These are phyloP conservation scores for Steromphala cineraria DNA, from an alignment of 2,888 invertebrate species.

Conservation along the genomic window DNA sequence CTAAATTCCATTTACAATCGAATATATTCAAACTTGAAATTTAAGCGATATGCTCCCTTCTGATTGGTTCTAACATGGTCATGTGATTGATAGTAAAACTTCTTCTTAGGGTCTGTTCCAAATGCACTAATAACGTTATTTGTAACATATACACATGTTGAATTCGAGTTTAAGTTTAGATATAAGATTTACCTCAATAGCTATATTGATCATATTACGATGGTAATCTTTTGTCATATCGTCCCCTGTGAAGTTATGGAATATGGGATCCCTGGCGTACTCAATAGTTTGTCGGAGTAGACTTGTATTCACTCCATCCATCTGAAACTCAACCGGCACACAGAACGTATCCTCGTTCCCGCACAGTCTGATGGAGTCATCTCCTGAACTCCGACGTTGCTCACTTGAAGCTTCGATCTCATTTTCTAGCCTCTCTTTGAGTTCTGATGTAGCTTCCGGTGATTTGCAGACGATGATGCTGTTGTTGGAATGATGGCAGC, in stretches of 20 bases:
- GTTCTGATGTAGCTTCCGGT: background rate
- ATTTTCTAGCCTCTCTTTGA: background rate
- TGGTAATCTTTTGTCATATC: background rate
- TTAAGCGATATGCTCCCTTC: no score
- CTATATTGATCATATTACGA: no score
- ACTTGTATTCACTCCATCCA: background rate
- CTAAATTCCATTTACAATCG: no score
- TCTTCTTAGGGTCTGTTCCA: no score
- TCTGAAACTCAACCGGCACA: background rate
- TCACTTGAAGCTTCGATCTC: background rate
- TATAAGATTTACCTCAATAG: no score
- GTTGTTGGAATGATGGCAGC: background rate
- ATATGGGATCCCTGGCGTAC: background rate
- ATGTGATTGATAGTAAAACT: no score
- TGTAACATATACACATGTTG: no score
- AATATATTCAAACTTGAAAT: no score
- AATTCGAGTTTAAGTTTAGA: no score
- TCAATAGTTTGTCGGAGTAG: background rate
- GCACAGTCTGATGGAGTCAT: background rate
- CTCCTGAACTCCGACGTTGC: no score
- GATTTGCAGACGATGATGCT: background rate
- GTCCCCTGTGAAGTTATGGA: background rate
- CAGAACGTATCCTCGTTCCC: background rate
- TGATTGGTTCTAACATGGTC: no score
- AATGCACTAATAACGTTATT: no score